These are phyloP conservation scores for Andrena hattorfiana DNA, from an alignment of 2,888 invertebrate species.

Conservation along the genomic window DNA sequence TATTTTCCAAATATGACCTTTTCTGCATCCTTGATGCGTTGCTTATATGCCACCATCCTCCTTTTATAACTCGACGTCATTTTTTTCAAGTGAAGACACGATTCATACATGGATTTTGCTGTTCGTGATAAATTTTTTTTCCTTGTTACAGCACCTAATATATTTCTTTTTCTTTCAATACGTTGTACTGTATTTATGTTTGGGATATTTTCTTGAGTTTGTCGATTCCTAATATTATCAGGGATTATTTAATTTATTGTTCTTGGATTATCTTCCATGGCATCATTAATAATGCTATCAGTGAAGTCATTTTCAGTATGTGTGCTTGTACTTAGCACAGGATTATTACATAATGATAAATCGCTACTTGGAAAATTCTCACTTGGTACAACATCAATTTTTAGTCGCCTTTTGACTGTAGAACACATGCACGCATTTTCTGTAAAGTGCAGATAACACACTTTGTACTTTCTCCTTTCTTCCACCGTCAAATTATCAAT, in stretches of 20 bases:
- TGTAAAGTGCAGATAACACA: not conserved
- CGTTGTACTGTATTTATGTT: not conserved
- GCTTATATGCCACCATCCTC: not conserved
- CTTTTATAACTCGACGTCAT: not conserved
- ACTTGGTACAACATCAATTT: not conserved
- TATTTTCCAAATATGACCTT: not conserved
- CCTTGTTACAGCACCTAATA: conserved; percentile 1
- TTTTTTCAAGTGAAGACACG: not conserved
- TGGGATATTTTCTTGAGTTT: not conserved
- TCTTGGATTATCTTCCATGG: not conserved
- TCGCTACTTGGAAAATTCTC: not conserved
- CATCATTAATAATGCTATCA: not conserved
- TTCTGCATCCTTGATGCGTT: not conserved
- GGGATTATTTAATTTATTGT: no score
- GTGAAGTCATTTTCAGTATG: not conserved
- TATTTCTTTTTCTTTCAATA: not conserved
- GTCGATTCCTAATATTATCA: not conserved
- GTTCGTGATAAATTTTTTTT: not conserved
- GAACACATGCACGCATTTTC: not conserved
- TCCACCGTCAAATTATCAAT: not conserved
- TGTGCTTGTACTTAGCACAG: not conserved
- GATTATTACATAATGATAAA: not conserved
- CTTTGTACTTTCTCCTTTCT: not conserved
- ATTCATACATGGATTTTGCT: not conserved
- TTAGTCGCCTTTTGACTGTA: not conserved